Conservation (phyloP, 1,140 invertebrate genomes). For the Drosophila pseudoananassae region DNA sequence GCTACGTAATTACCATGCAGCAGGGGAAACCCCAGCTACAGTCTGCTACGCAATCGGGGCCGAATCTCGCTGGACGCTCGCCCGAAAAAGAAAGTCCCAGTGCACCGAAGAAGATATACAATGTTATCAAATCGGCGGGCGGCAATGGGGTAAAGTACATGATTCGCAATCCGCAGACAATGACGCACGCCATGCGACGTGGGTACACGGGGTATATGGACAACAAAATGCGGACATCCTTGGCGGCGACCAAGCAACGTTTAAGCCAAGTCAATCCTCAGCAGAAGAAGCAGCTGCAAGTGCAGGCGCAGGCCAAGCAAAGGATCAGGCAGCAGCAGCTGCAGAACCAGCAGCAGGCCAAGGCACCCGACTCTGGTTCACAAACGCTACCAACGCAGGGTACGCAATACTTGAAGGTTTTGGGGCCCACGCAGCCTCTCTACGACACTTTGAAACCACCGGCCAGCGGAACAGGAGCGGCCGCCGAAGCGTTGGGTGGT, state of each 20-base stretch:
- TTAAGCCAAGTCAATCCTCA: conserved; percentile 40
- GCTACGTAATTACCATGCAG: conserved; percentile 60
- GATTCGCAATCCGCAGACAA: conserved; percentile 56
- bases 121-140: conserved; percentile 51
- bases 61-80: conserved; percentile 30
- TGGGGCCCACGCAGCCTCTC: conserved; percentile 44
- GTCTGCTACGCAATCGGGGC: conserved; percentile 7
- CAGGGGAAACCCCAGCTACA: conserved; percentile 6
- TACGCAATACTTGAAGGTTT: conserved; percentile 14
- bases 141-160: conserved; percentile 57
- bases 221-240: conserved; percentile 22
- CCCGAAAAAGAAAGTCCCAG: conserved; percentile 4
- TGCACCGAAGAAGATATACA: conserved; percentile 52
- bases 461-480: conserved; percentile 2
- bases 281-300: conserved; percentile 46
- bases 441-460: conserved; percentile 63
- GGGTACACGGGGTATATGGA: conserved; percentile 63
- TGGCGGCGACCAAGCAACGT: conserved; percentile 35
- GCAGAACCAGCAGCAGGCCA: conserved; percentile 21
- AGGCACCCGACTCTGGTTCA: background rate
- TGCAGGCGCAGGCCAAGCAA: conserved; percentile 55
- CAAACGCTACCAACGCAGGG: conserved; percentile 13
- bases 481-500: conserved; percentile 42
- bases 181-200: conserved; percentile 57
- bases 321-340: conserved; percentile 48